Evolutionary conservation across 53 echinoderm and acorn worm species (phyloP).

Genomic region (Echinometra lucunter): DNA sequence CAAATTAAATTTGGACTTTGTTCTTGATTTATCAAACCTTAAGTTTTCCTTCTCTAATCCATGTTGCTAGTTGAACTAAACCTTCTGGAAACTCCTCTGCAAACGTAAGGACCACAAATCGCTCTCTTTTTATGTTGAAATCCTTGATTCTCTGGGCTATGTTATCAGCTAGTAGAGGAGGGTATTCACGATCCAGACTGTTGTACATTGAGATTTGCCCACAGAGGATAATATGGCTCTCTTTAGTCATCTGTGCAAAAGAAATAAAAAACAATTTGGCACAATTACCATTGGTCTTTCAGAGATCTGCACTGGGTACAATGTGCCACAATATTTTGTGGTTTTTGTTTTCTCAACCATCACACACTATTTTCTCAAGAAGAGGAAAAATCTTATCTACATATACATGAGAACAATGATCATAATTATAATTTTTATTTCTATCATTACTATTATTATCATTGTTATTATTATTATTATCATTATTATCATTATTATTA

Average conservation of each 20-base stretch:
- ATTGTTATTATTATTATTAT: too few relatives aligned
- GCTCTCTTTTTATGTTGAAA: slow-evolving; percentile 74
- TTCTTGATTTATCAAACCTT: slow-evolving; percentile 65
- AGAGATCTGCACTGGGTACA: neutral
- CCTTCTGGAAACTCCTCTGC: slow-evolving; percentile 71
- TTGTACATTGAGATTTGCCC: slow-evolving; percentile 85
- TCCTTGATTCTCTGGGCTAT: slow-evolving; percentile 66
- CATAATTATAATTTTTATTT: too few relatives aligned
- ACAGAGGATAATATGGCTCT: slow-evolving; percentile 73
- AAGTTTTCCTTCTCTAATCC: slow-evolving; percentile 79
- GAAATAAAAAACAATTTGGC: too few relatives aligned
- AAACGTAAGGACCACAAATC: slow-evolving; percentile 72
- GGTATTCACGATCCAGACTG: slow-evolving; percentile 66
- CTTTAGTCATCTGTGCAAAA: slow-evolving; percentile 73
- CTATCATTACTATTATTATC: too few relatives aligned
- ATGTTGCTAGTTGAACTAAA: slow-evolving; percentile 76
- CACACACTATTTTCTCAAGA: too few relatives aligned
- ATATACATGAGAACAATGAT: too few relatives aligned
- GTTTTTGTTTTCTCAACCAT: too few relatives aligned
- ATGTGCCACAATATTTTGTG: too few relatives aligned
- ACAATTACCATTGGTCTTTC: neutral
- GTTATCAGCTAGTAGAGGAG: slow-evolving; percentile 69
- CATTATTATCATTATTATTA: too few relatives aligned
- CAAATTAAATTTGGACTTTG: too few relatives aligned
- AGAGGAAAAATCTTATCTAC: too few relatives aligned